Conservation (phyloP, 2,888 invertebrate species). For the Nasonia oneida region DNA sequence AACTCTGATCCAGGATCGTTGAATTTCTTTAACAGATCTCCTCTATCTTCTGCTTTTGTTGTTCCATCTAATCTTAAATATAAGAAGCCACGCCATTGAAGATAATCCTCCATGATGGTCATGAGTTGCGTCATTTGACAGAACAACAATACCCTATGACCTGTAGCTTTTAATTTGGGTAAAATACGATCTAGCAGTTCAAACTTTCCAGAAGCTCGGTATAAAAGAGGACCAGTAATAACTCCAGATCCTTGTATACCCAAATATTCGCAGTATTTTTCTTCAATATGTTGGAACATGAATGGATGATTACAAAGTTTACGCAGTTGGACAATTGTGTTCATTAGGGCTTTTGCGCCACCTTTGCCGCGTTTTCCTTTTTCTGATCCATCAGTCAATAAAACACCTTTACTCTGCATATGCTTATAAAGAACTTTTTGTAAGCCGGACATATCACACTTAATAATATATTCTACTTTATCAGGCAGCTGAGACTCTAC, state of each 20-base stretch:
- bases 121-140: constrained; percentile 99
- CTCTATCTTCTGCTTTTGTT: constrained; percentile 98
- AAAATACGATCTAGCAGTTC: constrained; percentile 97
- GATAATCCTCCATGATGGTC: constrained; percentile 99
- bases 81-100: constrained; percentile 92
- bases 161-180: constrained; percentile 95
- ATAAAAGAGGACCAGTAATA: constrained; percentile 93
- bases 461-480: constrained; percentile 99
- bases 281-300: constrained; percentile 99
- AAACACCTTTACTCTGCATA: constrained; percentile 98
- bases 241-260: constrained; percentile 87
- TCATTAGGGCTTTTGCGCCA: constrained; percentile 98
- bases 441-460: constrained; percentile 99
- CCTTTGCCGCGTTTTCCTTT: constrained; percentile 97
- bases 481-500: constrained; percentile 99
- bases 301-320: constrained; percentile 99
- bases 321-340: constrained; percentile 98
- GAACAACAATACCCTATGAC: constrained; percentile 97
- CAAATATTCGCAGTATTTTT: constrained; percentile 96
- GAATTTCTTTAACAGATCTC: constrained; percentile 94
- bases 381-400: constrained; percentile 97
- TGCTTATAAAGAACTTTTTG: constrained; percentile 97
- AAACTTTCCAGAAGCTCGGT: constrained; percentile 97
- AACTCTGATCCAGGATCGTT: constrained; percentile 94
- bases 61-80: constrained; percentile 98